phyloP scores from a whole-genome alignment of 2,113 vertebrate genomes.

The Bufo gargarizans region DNA sequence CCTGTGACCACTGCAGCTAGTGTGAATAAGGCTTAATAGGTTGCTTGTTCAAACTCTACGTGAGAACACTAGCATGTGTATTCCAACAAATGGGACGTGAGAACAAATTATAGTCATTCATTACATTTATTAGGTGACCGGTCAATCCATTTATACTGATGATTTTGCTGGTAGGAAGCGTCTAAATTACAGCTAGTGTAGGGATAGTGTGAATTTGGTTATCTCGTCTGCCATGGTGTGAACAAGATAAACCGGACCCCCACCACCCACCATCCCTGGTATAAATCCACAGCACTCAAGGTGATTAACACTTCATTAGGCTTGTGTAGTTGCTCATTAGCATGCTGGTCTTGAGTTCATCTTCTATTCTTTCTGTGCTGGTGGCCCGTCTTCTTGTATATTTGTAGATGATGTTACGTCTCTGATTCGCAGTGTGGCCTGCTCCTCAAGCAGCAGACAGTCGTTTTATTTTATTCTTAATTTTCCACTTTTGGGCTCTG shows the following conservation, averaged over 20 bases:
- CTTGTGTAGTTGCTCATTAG: not conserved
- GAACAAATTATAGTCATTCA: not conserved
- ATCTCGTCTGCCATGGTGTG: not conserved
- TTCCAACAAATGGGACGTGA: not conserved
- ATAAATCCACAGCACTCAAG: not conserved
- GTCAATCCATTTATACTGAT: not conserved
- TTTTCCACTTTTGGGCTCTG: not conserved
- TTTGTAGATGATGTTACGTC: too few relatives aligned
- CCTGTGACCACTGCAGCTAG: not conserved
- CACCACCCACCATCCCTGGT: not conserved
- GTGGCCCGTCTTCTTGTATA: not conserved
- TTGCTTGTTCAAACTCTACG: not conserved
- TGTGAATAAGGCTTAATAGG: not conserved
- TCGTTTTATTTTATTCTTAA: not conserved
- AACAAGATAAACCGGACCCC: too few relatives aligned
- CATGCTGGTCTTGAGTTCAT: not conserved
- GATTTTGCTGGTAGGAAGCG: not conserved
- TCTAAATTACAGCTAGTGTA: too few relatives aligned
- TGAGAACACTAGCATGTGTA: not conserved
- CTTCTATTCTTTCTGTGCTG: not conserved
- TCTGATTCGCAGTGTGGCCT: too few relatives aligned
- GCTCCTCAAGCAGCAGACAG: not conserved
- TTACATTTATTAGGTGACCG: not conserved
- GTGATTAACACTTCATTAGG: conserved; percentile 21
- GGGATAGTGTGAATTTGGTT: not conserved